Evolutionary conservation across 2,113 vertebrate genomes (phyloP).

Genomic region (Thinocorus orbignyianus): DNA sequence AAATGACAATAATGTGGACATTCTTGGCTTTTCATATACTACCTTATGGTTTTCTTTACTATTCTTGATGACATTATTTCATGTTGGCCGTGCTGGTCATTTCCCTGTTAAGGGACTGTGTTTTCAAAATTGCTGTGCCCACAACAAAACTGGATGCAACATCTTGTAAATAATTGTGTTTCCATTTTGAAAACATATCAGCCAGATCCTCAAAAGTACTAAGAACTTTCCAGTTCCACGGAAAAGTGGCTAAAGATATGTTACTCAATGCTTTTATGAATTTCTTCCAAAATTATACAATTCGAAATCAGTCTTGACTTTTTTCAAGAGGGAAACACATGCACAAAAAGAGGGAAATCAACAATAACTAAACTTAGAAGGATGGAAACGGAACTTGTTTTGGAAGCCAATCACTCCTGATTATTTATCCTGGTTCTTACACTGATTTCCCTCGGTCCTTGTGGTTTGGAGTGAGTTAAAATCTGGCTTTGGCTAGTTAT

Average conservation of each 20-base stretch:
- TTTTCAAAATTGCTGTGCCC: not conserved
- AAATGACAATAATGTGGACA: not conserved
- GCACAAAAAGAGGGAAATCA: not conserved
- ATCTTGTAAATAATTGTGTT: not conserved
- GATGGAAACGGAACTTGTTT: not conserved
- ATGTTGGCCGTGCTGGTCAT: fast-evolving
- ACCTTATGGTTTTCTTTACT: not conserved
- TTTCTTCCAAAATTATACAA: not conserved
- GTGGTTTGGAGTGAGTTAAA: not conserved
- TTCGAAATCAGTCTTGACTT: not conserved
- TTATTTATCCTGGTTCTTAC: not conserved
- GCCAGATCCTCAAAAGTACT: not conserved
- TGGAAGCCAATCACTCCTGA: not conserved
- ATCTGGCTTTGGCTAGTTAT: not conserved
- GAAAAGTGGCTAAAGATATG: not conserved
- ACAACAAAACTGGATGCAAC: not conserved
- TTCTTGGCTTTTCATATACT: not conserved
- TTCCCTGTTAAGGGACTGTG: not conserved
- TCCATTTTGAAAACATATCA: not conserved
- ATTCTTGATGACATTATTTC: not conserved
- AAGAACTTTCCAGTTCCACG: not conserved
- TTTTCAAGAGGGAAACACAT: not conserved
- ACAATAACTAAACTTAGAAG: not conserved
- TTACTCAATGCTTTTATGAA: not conserved
- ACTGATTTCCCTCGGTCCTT: not conserved